Percentiles rank a stretch among this genome's conserved stretches.
phyloP scores from a whole-genome alignment of 2,888 invertebrate genomes.

The Drosophila lutescens region DNA sequence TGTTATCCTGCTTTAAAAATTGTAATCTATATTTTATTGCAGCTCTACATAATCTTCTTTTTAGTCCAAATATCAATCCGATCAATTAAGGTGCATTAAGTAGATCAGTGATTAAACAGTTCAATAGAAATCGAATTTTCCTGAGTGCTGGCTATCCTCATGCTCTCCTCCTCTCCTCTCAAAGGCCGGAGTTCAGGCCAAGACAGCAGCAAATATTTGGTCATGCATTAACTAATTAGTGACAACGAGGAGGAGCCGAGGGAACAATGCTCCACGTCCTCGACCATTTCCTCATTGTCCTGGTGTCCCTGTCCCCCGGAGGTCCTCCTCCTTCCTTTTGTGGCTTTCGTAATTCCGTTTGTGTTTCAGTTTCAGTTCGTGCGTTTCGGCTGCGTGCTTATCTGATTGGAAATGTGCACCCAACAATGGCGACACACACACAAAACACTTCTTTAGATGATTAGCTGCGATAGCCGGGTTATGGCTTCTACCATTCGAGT shows the following conservation, averaged over 20 bases:
- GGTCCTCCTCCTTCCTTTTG: slow-evolving; percentile 31
- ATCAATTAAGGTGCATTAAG: slow-evolving; percentile 22
- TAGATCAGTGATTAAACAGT: slow-evolving; percentile 23
- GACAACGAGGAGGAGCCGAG: slow-evolving; percentile 30
- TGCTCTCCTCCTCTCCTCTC: background rate
- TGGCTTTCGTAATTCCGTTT: slow-evolving; percentile 51
- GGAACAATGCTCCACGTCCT: slow-evolving; percentile 24
- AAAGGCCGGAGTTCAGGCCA: slow-evolving; percentile 3
- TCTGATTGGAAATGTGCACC: slow-evolving; percentile 69
- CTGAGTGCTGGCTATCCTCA: slow-evolving; percentile 12
- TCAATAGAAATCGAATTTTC: slow-evolving; percentile 27
- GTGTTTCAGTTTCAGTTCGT: slow-evolving; percentile 59
- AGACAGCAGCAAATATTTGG: slow-evolving; percentile 60
- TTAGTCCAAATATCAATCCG: background rate
- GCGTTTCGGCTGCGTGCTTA: slow-evolving; percentile 69
- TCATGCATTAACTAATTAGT: slow-evolving; percentile 79
- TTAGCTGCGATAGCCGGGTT: slow-evolving; percentile 68
- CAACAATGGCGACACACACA: slow-evolving; percentile 73
- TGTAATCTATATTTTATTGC: too few relatives aligned
- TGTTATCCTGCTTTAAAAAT: too few relatives aligned
- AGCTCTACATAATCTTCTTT: too few relatives aligned
- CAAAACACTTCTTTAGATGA: slow-evolving; percentile 76
- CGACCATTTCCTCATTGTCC: slow-evolving; percentile 38
- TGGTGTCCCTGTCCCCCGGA: slow-evolving; percentile 5
- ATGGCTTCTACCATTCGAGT: slow-evolving; percentile 58